Conservation (phyloP, 1,140 invertebrate species). For the Plutomurus gul region DNA sequence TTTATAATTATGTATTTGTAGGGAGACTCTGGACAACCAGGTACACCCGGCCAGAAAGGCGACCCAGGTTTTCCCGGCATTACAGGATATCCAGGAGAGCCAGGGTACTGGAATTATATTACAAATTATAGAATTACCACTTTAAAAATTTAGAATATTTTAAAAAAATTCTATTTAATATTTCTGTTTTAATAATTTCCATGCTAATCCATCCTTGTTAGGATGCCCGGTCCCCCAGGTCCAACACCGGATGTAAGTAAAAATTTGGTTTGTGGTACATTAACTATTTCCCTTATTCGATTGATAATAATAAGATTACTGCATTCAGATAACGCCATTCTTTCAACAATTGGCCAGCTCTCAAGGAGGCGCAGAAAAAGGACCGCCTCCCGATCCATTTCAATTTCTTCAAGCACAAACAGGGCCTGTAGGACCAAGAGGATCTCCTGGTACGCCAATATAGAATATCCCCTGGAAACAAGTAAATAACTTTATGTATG, state of each 20-base stretch:
- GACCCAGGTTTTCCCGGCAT: constrained; percentile 64
- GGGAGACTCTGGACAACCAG: constrained; percentile 64
- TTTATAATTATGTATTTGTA: too few relatives aligned
- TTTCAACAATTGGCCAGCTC: constrained; percentile 68
- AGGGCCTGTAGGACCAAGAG: constrained; percentile 72
- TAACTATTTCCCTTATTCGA: background rate
- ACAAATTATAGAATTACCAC: too few relatives aligned
- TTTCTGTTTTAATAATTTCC: too few relatives aligned
- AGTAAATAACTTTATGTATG: background rate
- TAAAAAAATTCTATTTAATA: too few relatives aligned
- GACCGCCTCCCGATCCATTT: constrained; percentile 68
- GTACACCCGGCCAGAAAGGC: constrained; percentile 67
- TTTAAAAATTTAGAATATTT: too few relatives aligned
- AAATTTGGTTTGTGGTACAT: background rate
- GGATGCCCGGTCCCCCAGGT: constrained; percentile 69
- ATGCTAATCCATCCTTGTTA: too few relatives aligned
- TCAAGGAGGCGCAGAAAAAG: constrained; percentile 73
- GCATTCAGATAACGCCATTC: constrained; percentile 63
- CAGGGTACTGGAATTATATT: too few relatives aligned
- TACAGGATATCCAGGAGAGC: constrained; percentile 68
- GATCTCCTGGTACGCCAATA: constrained; percentile 30
- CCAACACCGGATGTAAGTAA: constrained; percentile 72
- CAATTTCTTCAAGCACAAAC: constrained; percentile 77
- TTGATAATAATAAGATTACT: background rate
- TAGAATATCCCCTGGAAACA: background rate